These are phyloP conservation scores for Dipodomys stephensi DNA, from an alignment of 2,113 vertebrate species.

Conservation along the genomic window DNA sequence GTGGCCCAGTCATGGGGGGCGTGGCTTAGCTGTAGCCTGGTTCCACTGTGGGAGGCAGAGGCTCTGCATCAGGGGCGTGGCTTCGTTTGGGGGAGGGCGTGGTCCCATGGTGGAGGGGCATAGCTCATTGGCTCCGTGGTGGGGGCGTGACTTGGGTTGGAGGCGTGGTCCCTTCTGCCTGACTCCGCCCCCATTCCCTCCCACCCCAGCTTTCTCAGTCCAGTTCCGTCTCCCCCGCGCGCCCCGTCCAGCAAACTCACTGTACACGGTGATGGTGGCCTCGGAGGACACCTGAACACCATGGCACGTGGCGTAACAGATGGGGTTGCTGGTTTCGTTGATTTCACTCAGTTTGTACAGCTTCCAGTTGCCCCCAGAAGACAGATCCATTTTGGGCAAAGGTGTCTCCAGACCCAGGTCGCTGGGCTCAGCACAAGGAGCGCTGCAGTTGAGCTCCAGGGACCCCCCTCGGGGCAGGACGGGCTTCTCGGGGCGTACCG, in stretches of 20 bases:
- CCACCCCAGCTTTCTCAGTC: too few relatives aligned
- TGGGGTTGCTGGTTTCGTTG: fast-evolving
- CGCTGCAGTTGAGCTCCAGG: conserved; percentile 71
- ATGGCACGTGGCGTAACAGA: not conserved
- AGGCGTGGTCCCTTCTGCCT: not conserved
- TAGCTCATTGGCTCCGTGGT: too few relatives aligned
- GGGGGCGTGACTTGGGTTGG: too few relatives aligned
- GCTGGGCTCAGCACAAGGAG: fast-evolving
- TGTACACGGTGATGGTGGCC: conserved; percentile 29
- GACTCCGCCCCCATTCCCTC: too few relatives aligned
- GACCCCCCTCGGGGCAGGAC: conserved; percentile 59
- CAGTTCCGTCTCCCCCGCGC: fast-evolving
- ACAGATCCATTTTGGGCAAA: fast-evolving
- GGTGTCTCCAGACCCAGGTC: not conserved
- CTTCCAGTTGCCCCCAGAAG: fast-evolving
- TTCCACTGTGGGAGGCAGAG: too few relatives aligned
- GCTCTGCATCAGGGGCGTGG: too few relatives aligned
- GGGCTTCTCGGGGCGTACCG: not conserved
- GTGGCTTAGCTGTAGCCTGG: too few relatives aligned
- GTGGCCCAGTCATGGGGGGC: too few relatives aligned
- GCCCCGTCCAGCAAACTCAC: conserved; percentile 66
- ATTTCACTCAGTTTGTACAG: conserved; percentile 3
- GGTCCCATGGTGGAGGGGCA: too few relatives aligned
- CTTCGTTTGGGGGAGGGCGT: too few relatives aligned
- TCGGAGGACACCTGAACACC: fast-evolving